These are phyloP conservation scores for Xenopus laevis DNA, from an alignment of 2,113 vertebrate genomes.

Conservation along the genomic window DNA sequence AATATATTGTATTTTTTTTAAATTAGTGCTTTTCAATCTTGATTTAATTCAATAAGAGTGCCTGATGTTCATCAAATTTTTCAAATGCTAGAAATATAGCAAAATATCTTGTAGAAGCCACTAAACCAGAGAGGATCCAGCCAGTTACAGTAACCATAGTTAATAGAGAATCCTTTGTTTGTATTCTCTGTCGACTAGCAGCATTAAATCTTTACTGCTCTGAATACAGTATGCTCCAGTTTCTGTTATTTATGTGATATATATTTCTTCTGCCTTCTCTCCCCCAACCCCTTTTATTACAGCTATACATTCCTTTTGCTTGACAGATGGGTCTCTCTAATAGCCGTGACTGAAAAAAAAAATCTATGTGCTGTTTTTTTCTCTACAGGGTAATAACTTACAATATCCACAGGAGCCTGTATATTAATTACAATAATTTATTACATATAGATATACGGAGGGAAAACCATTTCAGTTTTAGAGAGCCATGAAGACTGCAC, in stretches of 20 bases:
- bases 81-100: too few relatives aligned
- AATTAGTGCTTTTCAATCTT: too few relatives aligned
- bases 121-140: too few relatives aligned
- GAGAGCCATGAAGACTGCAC: background rate
- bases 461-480: background rate
- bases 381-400: conserved; percentile 41
- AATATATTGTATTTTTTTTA: too few relatives aligned
- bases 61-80: too few relatives aligned
- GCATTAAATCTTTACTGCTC: conserved; percentile 58
- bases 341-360: conserved; percentile 50
- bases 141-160: background rate
- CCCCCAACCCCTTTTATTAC: conserved; percentile 41
- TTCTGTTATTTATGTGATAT: conserved; percentile 62
- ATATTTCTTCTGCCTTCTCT: conserved; percentile 47
- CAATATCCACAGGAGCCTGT: conserved; percentile 23
- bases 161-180: conserved; percentile 48
- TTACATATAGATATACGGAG: conserved; percentile 21
- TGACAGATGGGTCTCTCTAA: conserved; percentile 57
- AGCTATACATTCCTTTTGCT: conserved; percentile 45
- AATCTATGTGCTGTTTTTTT: conserved; percentile 41
- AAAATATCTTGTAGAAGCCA: background rate
- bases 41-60: too few relatives aligned
- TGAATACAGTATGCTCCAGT: conserved; percentile 48
- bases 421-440: conserved; percentile 39
- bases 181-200: conserved; percentile 46